Evolutionary conservation across 2,113 vertebrate species (phyloP), one percentile per base, ranked within the genome.

Genomic region (Odontophorus gujanensis): DNA sequence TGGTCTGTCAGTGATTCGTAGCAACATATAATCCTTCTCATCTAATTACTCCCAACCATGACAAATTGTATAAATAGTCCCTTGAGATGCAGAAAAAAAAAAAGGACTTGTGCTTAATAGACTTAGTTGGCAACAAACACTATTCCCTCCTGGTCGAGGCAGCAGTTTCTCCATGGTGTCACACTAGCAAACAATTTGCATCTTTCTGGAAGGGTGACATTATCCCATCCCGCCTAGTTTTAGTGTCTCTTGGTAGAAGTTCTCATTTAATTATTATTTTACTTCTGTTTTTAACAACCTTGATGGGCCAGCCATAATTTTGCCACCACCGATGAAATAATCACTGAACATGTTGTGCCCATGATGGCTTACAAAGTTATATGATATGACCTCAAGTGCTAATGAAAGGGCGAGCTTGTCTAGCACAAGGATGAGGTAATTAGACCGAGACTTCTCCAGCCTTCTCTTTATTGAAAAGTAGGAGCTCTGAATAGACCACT

Each of bases 401-500:
- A 91, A 95, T 89, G 97, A 97, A 96, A 97, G 90, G 92, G 69
- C 5, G 73, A 96, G 90, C 92, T 93, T 92, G 96, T 94, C 94
- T 96, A 55, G 85, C 24, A 59, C 73, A 69, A 89, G 91, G 83
- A 77, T 85, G 79, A 94, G 92, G 95, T 97, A 93, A 96, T 97
- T 96, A 97, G 94, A 95, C 80, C 69, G 85, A 94, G 92, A 88
- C 88, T 89, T 72, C 96, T 96, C 87, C 85, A 91, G 93, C 92
- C 62, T 87, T 86, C 92, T 87, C 85, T 95, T 96, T 97, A 93
- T 97, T 97, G 96, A 91, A 92, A 94, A 97, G 95, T 86, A 63
- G 63, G 96, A 96, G 91, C 88, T 96, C 97, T 95, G 97, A 98
- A 97, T 97, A 92, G 84, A 78, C 72, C 82, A 63, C 97, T 97